Conservation (phyloP, 1,140 invertebrate genomes). For the Neodiprion fabricii region DNA sequence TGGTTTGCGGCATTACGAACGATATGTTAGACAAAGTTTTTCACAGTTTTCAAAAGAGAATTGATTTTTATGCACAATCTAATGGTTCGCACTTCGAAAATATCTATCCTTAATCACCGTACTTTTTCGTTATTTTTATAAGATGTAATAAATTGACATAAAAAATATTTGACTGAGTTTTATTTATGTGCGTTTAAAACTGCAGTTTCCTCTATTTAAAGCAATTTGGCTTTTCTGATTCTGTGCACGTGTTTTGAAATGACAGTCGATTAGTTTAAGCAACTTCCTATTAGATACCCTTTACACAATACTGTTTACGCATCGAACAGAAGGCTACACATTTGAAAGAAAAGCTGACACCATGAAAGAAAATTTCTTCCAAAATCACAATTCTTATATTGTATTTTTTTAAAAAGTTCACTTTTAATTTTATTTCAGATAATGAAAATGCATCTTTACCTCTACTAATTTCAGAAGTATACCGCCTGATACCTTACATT, state of each 20-base stretch:
- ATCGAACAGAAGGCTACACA: too few species aligned
- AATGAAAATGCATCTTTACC: not conserved
- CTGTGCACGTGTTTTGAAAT: slow-evolving; percentile 5
- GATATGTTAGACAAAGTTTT: not conserved
- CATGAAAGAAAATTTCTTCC: too few species aligned
- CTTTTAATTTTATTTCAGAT: not conserved
- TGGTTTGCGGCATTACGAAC: not conserved
- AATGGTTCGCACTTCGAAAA: slow-evolving; percentile 14
- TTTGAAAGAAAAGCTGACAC: too few species aligned
- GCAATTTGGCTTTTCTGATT: slow-evolving; percentile 1
- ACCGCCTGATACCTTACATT: not conserved
- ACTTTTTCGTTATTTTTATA: too few species aligned
- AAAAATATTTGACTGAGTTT: too few species aligned
- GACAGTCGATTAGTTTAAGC: not conserved
- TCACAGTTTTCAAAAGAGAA: not conserved
- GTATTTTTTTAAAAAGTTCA: not conserved
- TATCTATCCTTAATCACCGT: not conserved
- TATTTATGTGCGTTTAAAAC: too few species aligned
- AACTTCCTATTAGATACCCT: slow-evolving; percentile 1
- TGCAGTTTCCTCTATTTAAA: not conserved
- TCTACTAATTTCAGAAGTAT: not conserved
- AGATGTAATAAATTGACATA: too few species aligned
- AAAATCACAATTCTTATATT: too few species aligned
- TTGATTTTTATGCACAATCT: slow-evolving; percentile 3
- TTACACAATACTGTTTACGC: not conserved